Evolutionary conservation across 2,113 vertebrate genomes (phyloP), one percentile per base, ranked within the genome.

Genomic region (Halcyon malimbica): DNA sequence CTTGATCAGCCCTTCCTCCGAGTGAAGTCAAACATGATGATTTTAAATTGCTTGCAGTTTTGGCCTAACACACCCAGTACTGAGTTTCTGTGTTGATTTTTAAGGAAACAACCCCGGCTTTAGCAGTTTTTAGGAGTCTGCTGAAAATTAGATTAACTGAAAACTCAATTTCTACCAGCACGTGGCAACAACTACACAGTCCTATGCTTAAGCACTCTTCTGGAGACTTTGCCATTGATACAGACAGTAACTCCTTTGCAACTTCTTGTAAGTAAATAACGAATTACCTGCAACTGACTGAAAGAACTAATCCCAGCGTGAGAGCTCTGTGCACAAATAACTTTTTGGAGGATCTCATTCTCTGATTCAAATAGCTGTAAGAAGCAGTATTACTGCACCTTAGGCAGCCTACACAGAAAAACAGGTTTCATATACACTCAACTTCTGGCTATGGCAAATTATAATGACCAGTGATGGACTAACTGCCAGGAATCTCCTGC

Each of bases 11-110:
- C 28, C 39, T 42, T 56, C 17, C 76, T 76, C 64, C 3, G 3
- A 35, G 57, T 37, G 68, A 44, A 13, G 4, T 5, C 6, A 6
- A n/a, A 44, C 0, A 1, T 0, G n/a, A 33, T 3, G 23, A 71
- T 23, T 41, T 76, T 33, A 57, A 83, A 57, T 23, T 28, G 41
- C 73, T 28, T 51, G 46, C 50, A 17, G 7, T 56, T 57, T 80
- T 79, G 53, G 23, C 50, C 76, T 56, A 31, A 48, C 37, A 39
- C 70, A 76, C 16, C 15, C 60, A 33, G 44, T 35, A 29, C 42
- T 24, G 50, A 80, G 65, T 87, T 77, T 87, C 12, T 1, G 37
- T 16, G 44, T 44, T 33, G 25, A 44, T 51, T 71, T 90, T 84
- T 73, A 69, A 77, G 42, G 26, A 84, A 78, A 68, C 17, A 71